Percentiles rank a stretch among this genome's conserved stretches.
phyloP scores from a whole-genome alignment of 2,113 vertebrate species.

The Bubo blakistoni region DNA sequence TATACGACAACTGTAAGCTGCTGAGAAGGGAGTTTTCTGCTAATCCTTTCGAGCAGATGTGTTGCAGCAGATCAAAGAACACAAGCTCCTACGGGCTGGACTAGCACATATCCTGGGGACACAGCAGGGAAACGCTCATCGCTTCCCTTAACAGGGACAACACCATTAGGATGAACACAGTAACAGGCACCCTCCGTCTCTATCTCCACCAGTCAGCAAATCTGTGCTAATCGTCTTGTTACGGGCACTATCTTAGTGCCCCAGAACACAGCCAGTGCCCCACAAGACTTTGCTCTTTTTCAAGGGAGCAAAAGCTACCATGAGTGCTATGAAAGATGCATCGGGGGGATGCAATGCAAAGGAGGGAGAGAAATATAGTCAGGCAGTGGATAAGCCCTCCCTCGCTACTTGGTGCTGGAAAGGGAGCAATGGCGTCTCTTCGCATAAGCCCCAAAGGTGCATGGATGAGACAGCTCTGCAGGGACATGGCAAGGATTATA shows the following conservation, averaged over 20 bases:
- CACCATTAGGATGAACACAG: neutral
- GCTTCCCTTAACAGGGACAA: neutral
- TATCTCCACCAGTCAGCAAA: neutral
- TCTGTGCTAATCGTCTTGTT: neutral
- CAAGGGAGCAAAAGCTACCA: neutral
- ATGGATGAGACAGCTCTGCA: neutral
- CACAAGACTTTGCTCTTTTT: neutral
- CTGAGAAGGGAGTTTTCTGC: conserved; percentile 47
- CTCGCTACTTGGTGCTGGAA: neutral
- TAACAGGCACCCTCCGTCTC: fast-evolving
- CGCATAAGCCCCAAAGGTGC: neutral
- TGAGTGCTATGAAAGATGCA: neutral
- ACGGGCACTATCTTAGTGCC: fast-evolving
- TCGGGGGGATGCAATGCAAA: neutral
- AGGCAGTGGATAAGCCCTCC: neutral
- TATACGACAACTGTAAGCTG: conserved; percentile 40
- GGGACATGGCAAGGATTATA: neutral
- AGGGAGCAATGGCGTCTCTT: neutral
- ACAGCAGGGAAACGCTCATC: neutral
- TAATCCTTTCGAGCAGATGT: conserved; percentile 48
- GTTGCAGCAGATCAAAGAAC: conserved; percentile 44
- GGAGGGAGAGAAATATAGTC: neutral
- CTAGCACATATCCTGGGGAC: neutral
- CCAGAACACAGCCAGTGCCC: neutral
- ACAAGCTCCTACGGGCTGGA: neutral